These are phyloP conservation scores for Aphelinus certus DNA, from an alignment of 1,140 invertebrate genomes.

Conservation along the genomic window DNA sequence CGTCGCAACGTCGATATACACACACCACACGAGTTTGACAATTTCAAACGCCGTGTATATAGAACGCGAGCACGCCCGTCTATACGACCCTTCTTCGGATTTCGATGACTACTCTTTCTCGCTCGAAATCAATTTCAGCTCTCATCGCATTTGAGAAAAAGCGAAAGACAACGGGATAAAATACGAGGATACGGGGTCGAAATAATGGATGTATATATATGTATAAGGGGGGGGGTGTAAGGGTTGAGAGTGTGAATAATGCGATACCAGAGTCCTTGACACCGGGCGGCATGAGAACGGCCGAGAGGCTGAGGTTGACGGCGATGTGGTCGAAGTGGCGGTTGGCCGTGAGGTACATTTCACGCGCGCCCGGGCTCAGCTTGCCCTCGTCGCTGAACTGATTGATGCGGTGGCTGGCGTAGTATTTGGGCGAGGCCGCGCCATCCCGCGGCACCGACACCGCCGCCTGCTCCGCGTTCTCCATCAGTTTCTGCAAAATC, in stretches of 20 bases:
- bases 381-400: slow-evolving; percentile 77
- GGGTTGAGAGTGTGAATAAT: slow-evolving; percentile 23
- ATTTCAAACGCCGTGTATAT: too few relatives aligned
- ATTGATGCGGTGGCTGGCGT: slow-evolving; percentile 79
- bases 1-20: too few relatives aligned
- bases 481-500: slow-evolving; percentile 80
- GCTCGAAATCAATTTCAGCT: too few relatives aligned
- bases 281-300: slow-evolving; percentile 88
- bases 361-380: slow-evolving; percentile 71
- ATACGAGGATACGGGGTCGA: neutral
- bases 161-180: neutral
- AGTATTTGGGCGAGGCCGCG: slow-evolving; percentile 62
- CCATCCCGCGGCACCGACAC: slow-evolving; percentile 72
- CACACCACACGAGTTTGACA: too few relatives aligned
- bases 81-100: too few relatives aligned
- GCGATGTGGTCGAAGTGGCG: slow-evolving; percentile 83
- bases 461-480: slow-evolving; percentile 85
- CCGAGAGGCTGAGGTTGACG: slow-evolving; percentile 87
- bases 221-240: neutral
- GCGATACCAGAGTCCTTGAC: slow-evolving; percentile 79
- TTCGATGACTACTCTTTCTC: too few relatives aligned
- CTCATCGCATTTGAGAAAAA: neutral
- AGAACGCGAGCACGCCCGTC: too few relatives aligned
- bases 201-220: neutral
- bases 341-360: slow-evolving; percentile 75